Base-by-base conservation (phyloP, 2,797 vertebrate species). In the Propithecus deckenii region DNA sequence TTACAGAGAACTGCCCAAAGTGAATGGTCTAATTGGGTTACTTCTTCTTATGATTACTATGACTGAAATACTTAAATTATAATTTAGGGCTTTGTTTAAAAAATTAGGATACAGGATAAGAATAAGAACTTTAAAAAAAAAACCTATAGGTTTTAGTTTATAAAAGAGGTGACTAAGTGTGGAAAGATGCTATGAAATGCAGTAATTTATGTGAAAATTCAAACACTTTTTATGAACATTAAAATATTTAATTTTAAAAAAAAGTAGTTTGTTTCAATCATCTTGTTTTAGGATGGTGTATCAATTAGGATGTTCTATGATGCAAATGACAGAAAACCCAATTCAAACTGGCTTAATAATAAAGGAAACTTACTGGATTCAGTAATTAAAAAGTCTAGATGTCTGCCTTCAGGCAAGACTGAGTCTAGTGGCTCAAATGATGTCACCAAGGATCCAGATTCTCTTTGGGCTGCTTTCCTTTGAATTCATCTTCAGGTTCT, bases 11-110 rank as follows among this genome's bases (percentile, higher is more conserved):
- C 23, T 81, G 91, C 72, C 38, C 59, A 75, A 87, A 89, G 7
- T 18, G 17, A 90, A 25, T 41, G 23, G 41, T 46, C 41, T 79
- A 52, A 75, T 46, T 69, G 5, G 8, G 12, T 74, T 84, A 67
- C 30, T 94, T 79, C 38, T 89, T 61, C 43, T 79, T 72, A 91
- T 46, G 69, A 91, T 89, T 74, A 67, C 43, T 41, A 78, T 41
- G 32, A 38, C 75, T 59, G n/a, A 86, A 94, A 96, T 86, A 76
- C 41, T 43, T 23, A 95, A 67, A 59, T 90, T 43, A 85, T 91
- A 85, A 88, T 78, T 91, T 65, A 63, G 20, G n/a, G 1, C 23
- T 81, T 87, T 88, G 22, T 71, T 93, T 89, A 89, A 38, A 61
- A 38, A 57, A 76, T 85, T 88, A 65, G 46, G 18, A 72, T 76